Conservation (phyloP, 2,113 vertebrate species). For the Albula glossodonta region DNA sequence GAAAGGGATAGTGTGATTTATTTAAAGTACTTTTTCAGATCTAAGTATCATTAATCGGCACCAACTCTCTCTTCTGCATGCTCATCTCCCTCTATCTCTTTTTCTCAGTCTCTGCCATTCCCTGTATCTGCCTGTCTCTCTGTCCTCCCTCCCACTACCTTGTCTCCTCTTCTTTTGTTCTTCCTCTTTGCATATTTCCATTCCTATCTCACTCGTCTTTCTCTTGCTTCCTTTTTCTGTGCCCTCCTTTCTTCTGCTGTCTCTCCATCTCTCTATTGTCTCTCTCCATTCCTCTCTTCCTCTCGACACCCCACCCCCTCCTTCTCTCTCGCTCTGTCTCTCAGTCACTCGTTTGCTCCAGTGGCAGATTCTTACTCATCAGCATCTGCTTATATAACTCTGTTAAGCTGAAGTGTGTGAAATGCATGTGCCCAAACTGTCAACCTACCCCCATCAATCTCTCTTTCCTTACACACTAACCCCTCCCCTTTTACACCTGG, state of each 20-base stretch:
- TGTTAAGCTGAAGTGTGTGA: background rate
- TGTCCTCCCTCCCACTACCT: too few species aligned
- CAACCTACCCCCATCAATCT: conserved; percentile 13
- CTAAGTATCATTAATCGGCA: background rate
- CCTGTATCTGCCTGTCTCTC: too few species aligned
- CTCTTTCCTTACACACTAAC: conserved; percentile 12
- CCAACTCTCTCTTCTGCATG: background rate
- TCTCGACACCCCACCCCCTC: background rate
- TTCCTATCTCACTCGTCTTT: background rate
- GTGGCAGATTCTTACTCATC: conserved; percentile 21
- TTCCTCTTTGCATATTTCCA: background rate
- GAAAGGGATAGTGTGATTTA: background rate
- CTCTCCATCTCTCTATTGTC: background rate
- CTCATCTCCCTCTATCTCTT: background rate
- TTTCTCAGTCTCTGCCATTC: background rate
- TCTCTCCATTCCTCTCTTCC: background rate
- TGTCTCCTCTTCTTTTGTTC: too few species aligned
- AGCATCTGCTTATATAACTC: conserved; percentile 26
- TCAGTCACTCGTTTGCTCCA: background rate
- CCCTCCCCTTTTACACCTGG: background rate
- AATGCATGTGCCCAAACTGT: background rate
- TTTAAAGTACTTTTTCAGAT: conserved; percentile 8
- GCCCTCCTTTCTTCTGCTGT: background rate
- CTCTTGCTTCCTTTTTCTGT: background rate
- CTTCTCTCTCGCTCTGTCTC: background rate